Evolutionary conservation across 2,797 vertebrate species (phyloP), one percentile per base, ranked within the genome.

Genomic region (Sebastes hubbsi): DNA sequence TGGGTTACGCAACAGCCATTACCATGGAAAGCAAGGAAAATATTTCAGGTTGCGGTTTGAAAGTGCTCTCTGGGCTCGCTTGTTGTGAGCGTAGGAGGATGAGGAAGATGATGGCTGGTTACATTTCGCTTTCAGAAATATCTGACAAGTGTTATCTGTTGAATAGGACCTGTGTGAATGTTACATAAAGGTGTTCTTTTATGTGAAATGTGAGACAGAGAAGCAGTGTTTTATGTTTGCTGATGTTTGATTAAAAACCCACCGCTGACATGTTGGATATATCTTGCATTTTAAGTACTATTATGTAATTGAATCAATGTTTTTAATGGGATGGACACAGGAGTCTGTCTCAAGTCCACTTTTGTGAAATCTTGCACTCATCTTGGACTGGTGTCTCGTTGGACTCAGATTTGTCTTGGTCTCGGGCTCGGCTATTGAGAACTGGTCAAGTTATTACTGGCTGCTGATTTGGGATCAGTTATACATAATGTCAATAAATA

Each of bases 1-100:
- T 92, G 92, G 75, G 72, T 96, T 96, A 94, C 86, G 90, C 89
- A 96, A 96, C 92, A 83, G 84, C 87, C 85, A 94, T 92, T 93
- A 91, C 91, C 89, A 78, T 72, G 56, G 89, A 92, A 83, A 88
- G 88, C 79, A 89, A 64, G 79, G 70, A 59, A 78, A 88, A 75
- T 34, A 68, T 87, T 90, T 81, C 80, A 84, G 86, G 85, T 85
- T 89, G 88, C 87, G 84, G 86, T 88, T 86, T 87, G 66, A 88
- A 84, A 90, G 89, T 86, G 89, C 80, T 81, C 72, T 89, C 79
- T 42, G 80, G 77, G 60, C 80, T 87, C 16, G 1, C 73, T 81
- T 81, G 81, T 83, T 89, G 81, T 55, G 67, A 52, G 77, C 29
- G 93, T 90, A 49, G 92, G 93, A 88, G 89, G 85, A 83, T 24